Conservation (phyloP, 1,140 invertebrate species). For the Mesaphorura yosii region DNA sequence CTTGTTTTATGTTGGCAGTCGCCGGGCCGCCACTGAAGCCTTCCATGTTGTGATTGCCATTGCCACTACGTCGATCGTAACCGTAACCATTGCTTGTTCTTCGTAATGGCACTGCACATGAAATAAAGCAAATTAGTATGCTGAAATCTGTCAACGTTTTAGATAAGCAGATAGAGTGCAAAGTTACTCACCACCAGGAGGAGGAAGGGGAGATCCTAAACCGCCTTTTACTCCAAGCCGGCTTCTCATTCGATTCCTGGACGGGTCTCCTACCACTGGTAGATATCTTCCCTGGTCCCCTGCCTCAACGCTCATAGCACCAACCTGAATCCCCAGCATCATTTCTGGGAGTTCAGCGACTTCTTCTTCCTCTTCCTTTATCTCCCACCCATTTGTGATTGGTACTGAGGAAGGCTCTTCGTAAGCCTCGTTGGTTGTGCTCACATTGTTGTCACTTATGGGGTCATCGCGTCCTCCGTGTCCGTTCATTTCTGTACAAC, state of each 20-base stretch:
- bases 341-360: conserved; percentile 34
- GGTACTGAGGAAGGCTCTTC: conserved; percentile 24
- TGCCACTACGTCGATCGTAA: too few species aligned
- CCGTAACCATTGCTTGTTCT: too few species aligned
- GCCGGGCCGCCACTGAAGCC: neutral
- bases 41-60: too few species aligned
- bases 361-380: conserved; percentile 57
- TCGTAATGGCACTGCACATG: too few species aligned
- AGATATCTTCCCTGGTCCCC: too few species aligned
- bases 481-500: conserved; percentile 36
- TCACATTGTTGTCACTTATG: conserved; percentile 44
- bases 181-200: neutral
- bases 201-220: neutral
- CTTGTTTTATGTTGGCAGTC: neutral
- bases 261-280: too few species aligned
- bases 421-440: conserved; percentile 38
- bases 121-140: too few species aligned
- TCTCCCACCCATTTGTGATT: conserved; percentile 37
- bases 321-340: conserved; percentile 23
- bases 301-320: conserved; percentile 7
- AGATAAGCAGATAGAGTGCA: too few species aligned
- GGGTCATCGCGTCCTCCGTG: conserved; percentile 38
- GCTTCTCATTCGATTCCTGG: too few species aligned
- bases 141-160: too few species aligned
- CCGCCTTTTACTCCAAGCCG: neutral